Conservation (phyloP, 2,797 vertebrate genomes). For the Cuculus canorus region DNA sequence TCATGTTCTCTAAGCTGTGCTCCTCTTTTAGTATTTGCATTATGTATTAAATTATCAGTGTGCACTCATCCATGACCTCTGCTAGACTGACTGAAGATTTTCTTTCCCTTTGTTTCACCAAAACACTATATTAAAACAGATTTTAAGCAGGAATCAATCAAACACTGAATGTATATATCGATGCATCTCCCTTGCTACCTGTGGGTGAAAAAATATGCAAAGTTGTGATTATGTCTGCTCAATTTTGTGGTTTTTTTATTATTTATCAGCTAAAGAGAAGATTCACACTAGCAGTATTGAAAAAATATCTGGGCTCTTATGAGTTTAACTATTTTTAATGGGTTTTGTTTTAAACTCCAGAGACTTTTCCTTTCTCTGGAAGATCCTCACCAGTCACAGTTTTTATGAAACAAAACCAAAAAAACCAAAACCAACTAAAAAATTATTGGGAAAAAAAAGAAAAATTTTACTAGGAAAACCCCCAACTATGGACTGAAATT, state of each 20-base stretch:
- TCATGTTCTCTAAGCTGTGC: neutral
- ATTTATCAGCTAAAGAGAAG: neutral
- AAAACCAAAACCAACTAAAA: neutral
- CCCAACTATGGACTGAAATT: neutral
- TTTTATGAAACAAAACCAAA: neutral
- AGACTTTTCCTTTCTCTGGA: neutral
- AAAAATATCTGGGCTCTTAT: neutral
- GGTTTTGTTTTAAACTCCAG: neutral
- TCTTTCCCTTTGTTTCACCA: neutral
- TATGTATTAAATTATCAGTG: neutral
- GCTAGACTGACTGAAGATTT: neutral
- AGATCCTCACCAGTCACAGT: neutral
- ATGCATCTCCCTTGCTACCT: neutral
- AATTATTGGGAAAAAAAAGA: neutral
- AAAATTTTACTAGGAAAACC: neutral
- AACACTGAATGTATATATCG: neutral
- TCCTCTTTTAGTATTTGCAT: slow-evolving; percentile 16
- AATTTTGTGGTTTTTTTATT: neutral
- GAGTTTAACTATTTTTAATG: neutral
- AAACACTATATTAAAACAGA: neutral
- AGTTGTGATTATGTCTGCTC: neutral
- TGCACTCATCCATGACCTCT: neutral
- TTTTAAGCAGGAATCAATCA: neutral
- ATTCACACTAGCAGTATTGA: neutral
- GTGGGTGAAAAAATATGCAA: neutral